Base-by-base conservation (phyloP, 2,113 vertebrate genomes). In the Sinocyclocheilus rhinocerous region DNA sequence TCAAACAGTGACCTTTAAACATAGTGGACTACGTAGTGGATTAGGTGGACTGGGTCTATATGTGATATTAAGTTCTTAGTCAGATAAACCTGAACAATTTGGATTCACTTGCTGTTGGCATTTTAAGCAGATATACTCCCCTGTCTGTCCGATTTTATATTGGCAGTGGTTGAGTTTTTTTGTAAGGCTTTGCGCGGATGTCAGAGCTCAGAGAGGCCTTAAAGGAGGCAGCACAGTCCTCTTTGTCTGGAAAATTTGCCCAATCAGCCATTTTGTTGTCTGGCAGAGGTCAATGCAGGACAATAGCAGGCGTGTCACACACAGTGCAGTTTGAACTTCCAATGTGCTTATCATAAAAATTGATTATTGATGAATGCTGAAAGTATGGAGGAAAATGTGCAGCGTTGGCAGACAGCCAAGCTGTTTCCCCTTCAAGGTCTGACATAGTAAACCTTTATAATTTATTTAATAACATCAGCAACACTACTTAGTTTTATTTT, bases 191-290 rank as follows among this genome's bases (percentile, higher is more conserved):
- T 33, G 29, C 29, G 29, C 2, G 29, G 29, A 33, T 33, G 29
- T 33, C 29, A 33, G 29, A 33, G 29, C 29, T 33, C 29, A 33
- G 29, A 33, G 29, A 33, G 29, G 87, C 73, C 13, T 67, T 80
- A 81, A 84, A 88, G 83, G 80, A 84, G 70, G 76, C 76, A 48
- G 76, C 16, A 76, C 76, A 81, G 69, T 80, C 72, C 88, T 86
- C 84, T 87, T 89, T 90, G 88, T 90, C 85, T 83, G 86, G 52
- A 76, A 84, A 85, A 87, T 72, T 85, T 78, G 73, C 82, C 83
- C 85, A 70, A 84, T 85, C 84, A 84, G 89, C 89, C 88, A 86
- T 87, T 90, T 89, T 33, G 87, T 88, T 88, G 87, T 83, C 76
- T 83, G 72, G 76, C 26, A 39, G 89, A 86, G 88, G 86, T 87